Percentiles rank a stretch among this genome's conserved stretches.
phyloP scores from a whole-genome alignment of 1,140 invertebrate genomes.

The Muscidifurax raptorellus region DNA sequence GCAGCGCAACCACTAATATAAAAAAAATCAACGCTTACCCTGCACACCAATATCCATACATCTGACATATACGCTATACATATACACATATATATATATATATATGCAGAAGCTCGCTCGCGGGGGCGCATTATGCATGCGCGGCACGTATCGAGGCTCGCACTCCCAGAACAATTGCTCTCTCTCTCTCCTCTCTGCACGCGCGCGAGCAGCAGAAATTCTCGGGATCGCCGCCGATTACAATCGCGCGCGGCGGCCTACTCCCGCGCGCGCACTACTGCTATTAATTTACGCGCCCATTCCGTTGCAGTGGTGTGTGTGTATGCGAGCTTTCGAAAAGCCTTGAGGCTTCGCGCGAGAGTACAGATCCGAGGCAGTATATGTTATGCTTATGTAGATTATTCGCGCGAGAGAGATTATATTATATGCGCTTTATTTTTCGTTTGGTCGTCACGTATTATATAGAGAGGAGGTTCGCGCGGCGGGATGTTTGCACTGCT shows the following conservation, averaged over 20 bases:
- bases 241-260: constrained; percentile 51
- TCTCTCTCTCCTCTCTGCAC: constrained; percentile 18
- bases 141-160: constrained; percentile 63
- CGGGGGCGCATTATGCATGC: constrained; percentile 14
- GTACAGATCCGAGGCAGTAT: background rate
- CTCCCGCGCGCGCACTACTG: constrained; percentile 56
- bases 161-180: constrained; percentile 35
- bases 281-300: constrained; percentile 47
- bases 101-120: background rate
- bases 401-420: too few relatives aligned
- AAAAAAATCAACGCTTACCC: too few relatives aligned
- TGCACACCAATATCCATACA: too few relatives aligned
- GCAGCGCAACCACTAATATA: too few relatives aligned
- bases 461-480: too few relatives aligned
- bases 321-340: constrained; percentile 46
- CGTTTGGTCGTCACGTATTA: too few relatives aligned
- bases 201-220: constrained; percentile 14
- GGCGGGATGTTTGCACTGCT: too few relatives aligned
- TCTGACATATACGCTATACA: background rate
- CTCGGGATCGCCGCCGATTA: constrained; percentile 40
- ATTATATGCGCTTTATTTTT: too few relatives aligned
- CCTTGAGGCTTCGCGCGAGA: constrained; percentile 53
- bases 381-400: background rate
- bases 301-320: background rate
- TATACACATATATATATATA: background rate